Percentiles rank a stretch among this genome's conserved stretches.
phyloP scores from a whole-genome alignment of 1,140 invertebrate genomes.

The Lordiphosa clarofinis region DNA sequence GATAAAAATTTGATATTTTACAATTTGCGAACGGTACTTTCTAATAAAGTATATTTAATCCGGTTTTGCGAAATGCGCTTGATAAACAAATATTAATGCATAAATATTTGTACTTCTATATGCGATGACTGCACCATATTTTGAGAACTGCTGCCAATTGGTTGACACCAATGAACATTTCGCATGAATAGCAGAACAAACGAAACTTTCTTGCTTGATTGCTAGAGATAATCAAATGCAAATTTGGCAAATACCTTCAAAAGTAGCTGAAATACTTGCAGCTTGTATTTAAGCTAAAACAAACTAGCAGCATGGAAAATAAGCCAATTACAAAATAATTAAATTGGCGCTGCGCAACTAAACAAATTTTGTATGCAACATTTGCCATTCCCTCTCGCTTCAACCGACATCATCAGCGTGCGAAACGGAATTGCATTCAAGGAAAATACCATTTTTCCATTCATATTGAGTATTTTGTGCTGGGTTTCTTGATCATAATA shows the following conservation, averaged over 20 bases:
- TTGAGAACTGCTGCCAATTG: conserved; percentile 33
- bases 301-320: conserved; percentile 56
- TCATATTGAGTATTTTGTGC: too few species aligned
- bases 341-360: neutral
- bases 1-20: conserved; percentile 38
- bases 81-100: conserved; percentile 32
- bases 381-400: too few species aligned
- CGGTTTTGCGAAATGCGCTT: conserved; percentile 42
- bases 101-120: conserved; percentile 10
- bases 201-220: conserved; percentile 8
- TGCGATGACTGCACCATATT: conserved; percentile 30
- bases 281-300: conserved; percentile 8
- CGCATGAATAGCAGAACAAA: conserved; percentile 22
- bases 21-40: conserved; percentile 50
- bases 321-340: conserved; percentile 16
- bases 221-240: conserved; percentile 30
- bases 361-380: neutral
- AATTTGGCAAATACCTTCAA: conserved; percentile 6
- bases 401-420: too few species aligned
- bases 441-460: neutral
- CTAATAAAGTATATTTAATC: conserved; percentile 26
- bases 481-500: too few species aligned
- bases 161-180: conserved; percentile 43
- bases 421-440: conserved; percentile 22
- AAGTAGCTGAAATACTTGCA: too few species aligned